Base-by-base conservation (phyloP, 2,888 invertebrate genomes). In the Syrista parreyssii region DNA sequence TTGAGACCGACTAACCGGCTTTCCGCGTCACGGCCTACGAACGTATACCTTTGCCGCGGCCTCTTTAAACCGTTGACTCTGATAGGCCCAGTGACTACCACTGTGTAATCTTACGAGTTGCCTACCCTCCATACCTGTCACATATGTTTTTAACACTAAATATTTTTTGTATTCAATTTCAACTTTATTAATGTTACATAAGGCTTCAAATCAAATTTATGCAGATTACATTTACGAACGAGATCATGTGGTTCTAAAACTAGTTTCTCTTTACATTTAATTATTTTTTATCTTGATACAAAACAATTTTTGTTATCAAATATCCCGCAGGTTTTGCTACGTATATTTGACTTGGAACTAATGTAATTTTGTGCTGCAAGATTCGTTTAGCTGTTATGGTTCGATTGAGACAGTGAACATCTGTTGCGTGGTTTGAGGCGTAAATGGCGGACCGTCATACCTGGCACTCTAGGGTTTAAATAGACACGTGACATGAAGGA, bases 1-100 rank as follows among this genome's bases (percentile, higher is more conserved):
- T 88, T 84, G 85, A 85, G 86, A 87, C 84, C 87, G 85, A 90
- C 89, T 90, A 89, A 89, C 89, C 89, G 89, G 89, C 88, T 87
- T 88, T 89, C 85, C 86, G 87, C 86, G 84, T 86, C 86, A 84
- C 81, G 85, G 85, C 85, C 82, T 88, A 86, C 40, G 40, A 55
- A 55, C 40, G 40, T 55, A 55, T 55, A 55, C 40, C 40, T 55
- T 55, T 55, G 40, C 40, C 40, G 40, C 40, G 40, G 40, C 23
- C 40, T 55, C 40, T 55, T 55, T 55, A 55, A 55, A 55, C 40
- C 40, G 40, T 55, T 55, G 23, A 15, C 40, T 55, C 40, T 9
- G 23, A 55, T 55, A 55, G 40, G 40, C 23, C 6, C 23, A 23
- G 23, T 55, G 40, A 55, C 40, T 55, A 55, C 40, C 23, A 6